Conservation (phyloP, 2,113 vertebrate genomes). For the Perognathus longimembris region DNA sequence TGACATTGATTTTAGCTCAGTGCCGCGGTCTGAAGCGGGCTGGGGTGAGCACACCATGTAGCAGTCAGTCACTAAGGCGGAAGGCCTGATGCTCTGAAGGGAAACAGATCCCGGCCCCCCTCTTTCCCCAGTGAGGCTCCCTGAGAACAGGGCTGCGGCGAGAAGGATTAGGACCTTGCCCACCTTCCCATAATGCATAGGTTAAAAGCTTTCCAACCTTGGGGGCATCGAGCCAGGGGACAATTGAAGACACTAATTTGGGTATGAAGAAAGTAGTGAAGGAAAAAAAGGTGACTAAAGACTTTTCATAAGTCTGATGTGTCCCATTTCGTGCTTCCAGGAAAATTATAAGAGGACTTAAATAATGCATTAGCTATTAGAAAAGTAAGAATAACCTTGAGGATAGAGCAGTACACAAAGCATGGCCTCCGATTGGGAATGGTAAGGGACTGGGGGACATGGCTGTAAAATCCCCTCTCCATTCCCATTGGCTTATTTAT, state of each 20-base stretch:
- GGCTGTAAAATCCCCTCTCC: not conserved
- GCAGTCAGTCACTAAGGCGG: not conserved
- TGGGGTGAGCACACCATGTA: too few relatives aligned
- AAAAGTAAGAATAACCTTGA: not conserved
- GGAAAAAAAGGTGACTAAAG: not conserved
- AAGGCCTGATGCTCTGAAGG: not conserved
- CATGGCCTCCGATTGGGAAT: not conserved
- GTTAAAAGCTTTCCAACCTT: not conserved
- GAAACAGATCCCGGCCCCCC: not conserved
- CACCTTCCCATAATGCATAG: too few relatives aligned
- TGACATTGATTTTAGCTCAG: not conserved
- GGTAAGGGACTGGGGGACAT: not conserved
- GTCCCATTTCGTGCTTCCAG: not conserved
- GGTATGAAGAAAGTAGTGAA: not conserved
- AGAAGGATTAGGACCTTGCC: not conserved
- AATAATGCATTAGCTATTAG: not conserved
- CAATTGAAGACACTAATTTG: not conserved
- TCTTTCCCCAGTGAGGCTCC: too few relatives aligned
- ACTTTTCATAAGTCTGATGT: not conserved
- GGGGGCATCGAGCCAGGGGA: not conserved
- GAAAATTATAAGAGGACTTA: not conserved
- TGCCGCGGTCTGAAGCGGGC: not conserved
- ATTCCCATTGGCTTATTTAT: not conserved
- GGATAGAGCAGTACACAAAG: not conserved
- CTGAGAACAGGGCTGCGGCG: accelerated